A percentile compares a stretch with the other conserved stretches of the same genome.
phyloP scores from a whole-genome alignment of 2,797 vertebrate genomes.

The Pristis pectinata region DNA sequence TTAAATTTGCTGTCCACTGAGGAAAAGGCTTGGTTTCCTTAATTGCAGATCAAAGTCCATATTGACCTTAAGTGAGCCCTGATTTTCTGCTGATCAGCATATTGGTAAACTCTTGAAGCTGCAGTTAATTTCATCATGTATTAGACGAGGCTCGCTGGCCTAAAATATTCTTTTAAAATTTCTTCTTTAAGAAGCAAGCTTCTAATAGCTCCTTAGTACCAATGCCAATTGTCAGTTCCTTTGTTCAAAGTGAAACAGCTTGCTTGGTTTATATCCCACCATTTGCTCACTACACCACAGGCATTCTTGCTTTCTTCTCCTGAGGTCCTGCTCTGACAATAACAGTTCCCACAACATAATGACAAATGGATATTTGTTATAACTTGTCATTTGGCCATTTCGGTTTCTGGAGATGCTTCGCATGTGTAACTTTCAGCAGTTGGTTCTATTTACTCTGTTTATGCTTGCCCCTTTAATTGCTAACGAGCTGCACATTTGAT shows the following conservation, averaged over 20 bases:
- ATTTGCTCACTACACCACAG: neutral
- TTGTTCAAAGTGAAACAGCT: neutral
- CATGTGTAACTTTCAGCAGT: neutral
- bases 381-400: neutral
- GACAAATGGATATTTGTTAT: no score
- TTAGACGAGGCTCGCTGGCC: no score
- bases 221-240: neutral
- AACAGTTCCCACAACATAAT: neutral
- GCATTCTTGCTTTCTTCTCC: neutral
- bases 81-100: no score
- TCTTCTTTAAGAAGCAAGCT: neutral
- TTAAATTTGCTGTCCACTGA: no score
- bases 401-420: neutral
- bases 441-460: no score
- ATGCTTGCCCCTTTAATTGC: neutral
- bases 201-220: neutral
- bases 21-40: no score
- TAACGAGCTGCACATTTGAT: neutral
- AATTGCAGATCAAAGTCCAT: no score
- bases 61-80: no score
- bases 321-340: neutral
- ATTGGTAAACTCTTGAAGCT: no score
- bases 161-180: no score
- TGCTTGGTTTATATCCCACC: neutral
- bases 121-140: no score